phyloP scores from a whole-genome alignment of 2,888 invertebrate species.

The Nomada goodeniana region DNA sequence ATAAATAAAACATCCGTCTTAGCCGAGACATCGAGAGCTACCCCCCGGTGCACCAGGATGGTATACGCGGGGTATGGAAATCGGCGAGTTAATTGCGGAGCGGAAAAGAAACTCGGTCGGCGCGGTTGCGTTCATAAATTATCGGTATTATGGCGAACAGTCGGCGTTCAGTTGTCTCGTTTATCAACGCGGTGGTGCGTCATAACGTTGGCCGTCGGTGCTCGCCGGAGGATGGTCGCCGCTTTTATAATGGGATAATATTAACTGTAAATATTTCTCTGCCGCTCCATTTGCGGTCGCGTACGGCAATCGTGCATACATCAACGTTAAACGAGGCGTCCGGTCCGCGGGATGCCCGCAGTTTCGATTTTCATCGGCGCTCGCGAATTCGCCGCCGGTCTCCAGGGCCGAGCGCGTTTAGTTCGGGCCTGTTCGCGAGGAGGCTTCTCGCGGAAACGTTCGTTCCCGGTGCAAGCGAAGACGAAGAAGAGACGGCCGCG shows the following conservation, averaged over 20 bases:
- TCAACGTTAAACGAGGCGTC: conserved; percentile 12
- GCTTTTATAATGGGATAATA: conserved; percentile 62
- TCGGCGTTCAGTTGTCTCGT: conserved; percentile 43
- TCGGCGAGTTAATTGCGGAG: conserved; percentile 49
- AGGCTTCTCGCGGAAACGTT: not conserved
- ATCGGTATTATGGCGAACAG: conserved; percentile 51
- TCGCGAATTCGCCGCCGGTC: not conserved
- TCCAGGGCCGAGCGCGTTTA: too few species aligned
- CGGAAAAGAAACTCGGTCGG: conserved; percentile 36
- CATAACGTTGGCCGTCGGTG: conserved; percentile 39
- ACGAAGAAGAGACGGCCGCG: not conserved
- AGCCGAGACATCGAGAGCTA: conserved; percentile 20
- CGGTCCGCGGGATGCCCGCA: conserved; percentile 18
- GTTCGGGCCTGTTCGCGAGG: not conserved
- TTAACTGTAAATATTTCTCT: conserved; percentile 59
- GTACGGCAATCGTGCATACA: conserved; percentile 34
- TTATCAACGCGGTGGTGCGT: conserved; percentile 45
- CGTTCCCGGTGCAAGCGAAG: not conserved
- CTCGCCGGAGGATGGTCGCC: conserved; percentile 16
- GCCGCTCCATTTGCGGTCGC: conserved; percentile 44
- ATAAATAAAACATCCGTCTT: conserved; percentile 80
- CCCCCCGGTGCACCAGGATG: not conserved
- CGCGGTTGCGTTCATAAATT: conserved; percentile 44
- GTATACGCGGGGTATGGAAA: conserved; percentile 4
- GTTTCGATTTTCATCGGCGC: conserved; percentile 35